Percentiles rank a stretch among this genome's conserved stretches.
phyloP scores from a whole-genome alignment of 92 coral and sea anemone species.

The Palythoa heliodiscus region DNA sequence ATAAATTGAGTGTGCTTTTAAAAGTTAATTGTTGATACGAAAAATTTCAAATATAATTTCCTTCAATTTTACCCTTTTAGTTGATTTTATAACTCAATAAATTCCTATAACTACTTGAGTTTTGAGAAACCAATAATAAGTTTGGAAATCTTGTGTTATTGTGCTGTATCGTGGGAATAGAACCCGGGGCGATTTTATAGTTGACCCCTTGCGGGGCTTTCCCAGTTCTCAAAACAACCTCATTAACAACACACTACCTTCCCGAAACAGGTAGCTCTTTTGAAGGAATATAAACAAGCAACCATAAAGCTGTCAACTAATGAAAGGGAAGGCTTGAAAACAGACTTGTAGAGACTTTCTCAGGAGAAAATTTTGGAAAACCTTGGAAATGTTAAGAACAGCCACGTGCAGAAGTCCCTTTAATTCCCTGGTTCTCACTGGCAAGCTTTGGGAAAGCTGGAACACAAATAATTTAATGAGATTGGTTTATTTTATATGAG shows the following conservation, averaged over 20 bases:
- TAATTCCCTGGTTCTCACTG: neutral
- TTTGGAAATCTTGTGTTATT: neutral
- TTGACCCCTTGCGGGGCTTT: constrained; percentile 18
- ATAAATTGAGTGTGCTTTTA: neutral
- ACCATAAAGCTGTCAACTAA: constrained; percentile 20
- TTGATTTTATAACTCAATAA: neutral
- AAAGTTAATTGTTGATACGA: neutral
- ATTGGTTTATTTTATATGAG: neutral
- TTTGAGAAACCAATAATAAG: neutral
- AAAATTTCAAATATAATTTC: neutral
- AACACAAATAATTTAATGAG: neutral
- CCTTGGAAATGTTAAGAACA: neutral
- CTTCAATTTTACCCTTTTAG: neutral
- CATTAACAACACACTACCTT: constrained; percentile 30
- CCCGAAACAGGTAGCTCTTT: constrained; percentile 29
- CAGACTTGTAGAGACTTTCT: constrained; percentile 19
- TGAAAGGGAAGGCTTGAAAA: constrained; percentile 27
- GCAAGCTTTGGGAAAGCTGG: neutral
- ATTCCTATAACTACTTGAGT: neutral
- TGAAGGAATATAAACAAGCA: neutral
- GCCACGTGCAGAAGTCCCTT: neutral
- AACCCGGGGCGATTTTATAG: constrained; percentile 39
- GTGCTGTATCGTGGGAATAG: constrained; percentile 44
- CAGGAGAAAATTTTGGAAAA: constrained; percentile 27
- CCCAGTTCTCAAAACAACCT: constrained; percentile 31